Evolutionary conservation across 2,113 vertebrate genomes (phyloP), one percentile per base, ranked within the genome.

Genomic region (Rana temporaria): DNA sequence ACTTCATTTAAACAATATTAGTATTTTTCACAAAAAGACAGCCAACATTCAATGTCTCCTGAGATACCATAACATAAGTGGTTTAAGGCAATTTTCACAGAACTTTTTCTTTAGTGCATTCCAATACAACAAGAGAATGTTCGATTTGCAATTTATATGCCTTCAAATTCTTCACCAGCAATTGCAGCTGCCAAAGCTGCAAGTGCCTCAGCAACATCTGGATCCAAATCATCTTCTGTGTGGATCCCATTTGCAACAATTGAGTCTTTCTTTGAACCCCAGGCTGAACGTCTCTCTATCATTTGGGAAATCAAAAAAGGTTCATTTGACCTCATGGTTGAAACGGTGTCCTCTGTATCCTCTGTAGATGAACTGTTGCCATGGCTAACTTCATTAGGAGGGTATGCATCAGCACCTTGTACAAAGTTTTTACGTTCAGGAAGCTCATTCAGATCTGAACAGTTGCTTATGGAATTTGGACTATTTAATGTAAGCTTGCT

Each of bases 171-270:
- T 42, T 75, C 72, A 62, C 72, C 97, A 0, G 96, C 97, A 0
- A 96, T 98, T 48, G 97, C 97, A 15, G 96, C 97, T 85, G 96
- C 97, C 62, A 99, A 69, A 0, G 96, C 97, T 0, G 97, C 97
- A 0, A 99, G 94, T 18, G 96, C 97, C 87, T 96, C 97, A 0
- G 96, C 98, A 78, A 99, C 93, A 71, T 96, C 98, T 0, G 90
- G 94, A 2, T 99, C 97, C 5, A 95, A 95, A 56, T 94, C 53
- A 3, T 95, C 93, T 6, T 60, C 85, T 20, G 84, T 68, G 1
- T 85, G 52, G 2, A 4, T 0, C 0, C 75, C 84, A 52, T 79
- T 20, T 42, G 55, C 26, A 38, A 42, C 24, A 4, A 48, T 15
- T 70, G 4, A 15, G 3, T 15, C 5, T 70, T 48, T 80, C 16